Percentiles rank a stretch among this genome's conserved stretches.
Evolutionary conservation across 53 echinoderm and acorn worm species (phyloP).

Genomic region (Astropecten irregularis): DNA sequence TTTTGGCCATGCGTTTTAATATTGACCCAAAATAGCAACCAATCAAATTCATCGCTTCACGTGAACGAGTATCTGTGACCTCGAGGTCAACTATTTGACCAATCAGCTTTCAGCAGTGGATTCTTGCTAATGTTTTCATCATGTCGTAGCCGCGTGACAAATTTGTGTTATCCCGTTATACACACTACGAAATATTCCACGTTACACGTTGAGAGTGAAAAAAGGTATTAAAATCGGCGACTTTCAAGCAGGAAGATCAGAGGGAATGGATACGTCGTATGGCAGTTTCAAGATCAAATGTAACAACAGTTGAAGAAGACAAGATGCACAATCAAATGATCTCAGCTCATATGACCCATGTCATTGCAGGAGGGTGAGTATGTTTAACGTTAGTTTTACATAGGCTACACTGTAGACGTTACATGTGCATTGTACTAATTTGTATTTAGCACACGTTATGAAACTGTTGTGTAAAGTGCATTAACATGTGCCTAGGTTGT

Average conservation of each 20-base stretch:
- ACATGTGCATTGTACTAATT: no score
- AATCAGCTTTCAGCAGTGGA: slow-evolving; percentile 3
- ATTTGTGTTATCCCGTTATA: not conserved
- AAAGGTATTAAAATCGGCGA: no score
- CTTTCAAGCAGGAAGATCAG: no score
- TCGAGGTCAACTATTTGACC: slow-evolving; percentile 6
- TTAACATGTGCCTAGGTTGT: no score
- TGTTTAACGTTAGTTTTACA: no score
- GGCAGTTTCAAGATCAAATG: slow-evolving; percentile 49
- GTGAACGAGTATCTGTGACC: not conserved
- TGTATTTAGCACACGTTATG: no score
- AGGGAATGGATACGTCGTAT: slow-evolving; percentile 62
- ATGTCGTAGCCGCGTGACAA: slow-evolving; percentile 46
- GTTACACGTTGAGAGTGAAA: no score
- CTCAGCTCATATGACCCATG: slow-evolving; percentile 94
- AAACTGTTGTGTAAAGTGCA: no score
- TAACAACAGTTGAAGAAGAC: slow-evolving; percentile 4
- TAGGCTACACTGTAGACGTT: no score
- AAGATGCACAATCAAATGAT: slow-evolving; percentile 83
- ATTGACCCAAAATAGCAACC: slow-evolving; percentile 30
- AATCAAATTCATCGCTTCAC: slow-evolving; percentile 14
- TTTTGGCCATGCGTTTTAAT: slow-evolving; percentile 28
- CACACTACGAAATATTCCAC: not conserved
- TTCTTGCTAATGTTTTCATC: slow-evolving; percentile 37
- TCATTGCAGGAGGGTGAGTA: slow-evolving; percentile 98